Percentiles rank a stretch among this genome's conserved stretches.
Conservation (phyloP, 2,888 invertebrate species). For the Dasypogon diadema region DNA sequence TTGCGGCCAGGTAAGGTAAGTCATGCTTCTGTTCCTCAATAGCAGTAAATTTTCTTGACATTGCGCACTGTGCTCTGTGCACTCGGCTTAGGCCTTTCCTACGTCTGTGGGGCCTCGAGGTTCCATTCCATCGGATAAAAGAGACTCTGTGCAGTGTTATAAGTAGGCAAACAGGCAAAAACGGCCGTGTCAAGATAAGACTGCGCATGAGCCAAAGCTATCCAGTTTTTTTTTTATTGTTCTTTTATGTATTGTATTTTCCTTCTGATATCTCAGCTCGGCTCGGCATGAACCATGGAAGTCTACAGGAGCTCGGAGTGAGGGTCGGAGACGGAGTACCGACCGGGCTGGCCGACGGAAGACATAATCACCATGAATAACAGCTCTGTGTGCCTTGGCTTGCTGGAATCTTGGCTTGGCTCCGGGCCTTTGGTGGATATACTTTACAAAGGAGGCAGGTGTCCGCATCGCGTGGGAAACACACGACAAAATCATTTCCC, state of each 20-base stretch:
- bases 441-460: conserved; percentile 64
- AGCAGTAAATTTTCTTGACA: conserved; percentile 44
- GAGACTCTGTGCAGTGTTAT: not conserved
- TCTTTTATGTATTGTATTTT: not conserved
- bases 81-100: not conserved
- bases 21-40: conserved; percentile 52
- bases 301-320: not conserved
- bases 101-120: not conserved
- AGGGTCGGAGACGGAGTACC: not conserved
- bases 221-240: not conserved
- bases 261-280: not conserved
- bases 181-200: conserved; percentile 19
- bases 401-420: conserved; percentile 34
- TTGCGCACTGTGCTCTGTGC: conserved; percentile 27
- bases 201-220: not conserved
- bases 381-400: conserved; percentile 19
- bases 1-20: conserved; percentile 53
- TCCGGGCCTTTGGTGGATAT: conserved; percentile 6
- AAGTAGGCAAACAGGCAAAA: conserved; percentile 32
- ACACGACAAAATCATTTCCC: conserved; percentile 70
- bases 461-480: conserved; percentile 70
- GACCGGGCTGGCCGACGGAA: conserved; percentile 5
- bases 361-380: conserved; percentile 20
- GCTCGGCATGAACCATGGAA: no score
- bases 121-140: not conserved